Evolutionary conservation across 1,140 invertebrate genomes (phyloP), one percentile per base, ranked within the genome.

Genomic region (Polypedilum pembai): DNA sequence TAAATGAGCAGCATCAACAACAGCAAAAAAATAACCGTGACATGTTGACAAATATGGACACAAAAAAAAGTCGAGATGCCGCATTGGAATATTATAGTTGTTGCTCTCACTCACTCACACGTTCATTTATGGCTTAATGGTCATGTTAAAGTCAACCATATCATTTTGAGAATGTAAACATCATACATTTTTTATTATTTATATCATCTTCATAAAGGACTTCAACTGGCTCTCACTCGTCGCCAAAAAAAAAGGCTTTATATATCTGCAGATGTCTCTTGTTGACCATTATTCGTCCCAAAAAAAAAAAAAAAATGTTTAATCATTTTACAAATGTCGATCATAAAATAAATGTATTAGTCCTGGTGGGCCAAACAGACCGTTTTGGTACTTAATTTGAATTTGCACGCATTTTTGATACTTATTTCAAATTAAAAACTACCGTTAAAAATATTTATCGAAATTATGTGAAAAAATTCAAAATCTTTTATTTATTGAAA

Each of bases 61-160:
- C 41, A 45, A 12, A 56, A n/a, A n/a, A n/a, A n/a, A n/a, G n/a
- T 56, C n/a, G 45, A 15, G n/a, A 56, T 33, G 24, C 24, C 24
- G 24, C 24, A 33, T 33, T 33, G 24, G 24, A 33, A 33, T 33
- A 33, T 33, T 33, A 33, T 33, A 33, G 24, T 33, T 33, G 24
- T 33, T 33, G 24, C 24, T 33, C 24, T 33, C 24, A 5, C 24
- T 33, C 24, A 5, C 24, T 33, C 24, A 5, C 24, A 33, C 24
- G 24, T 15, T 56, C 45, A 56, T 56, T 56, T 56, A 56, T 56
- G 45, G 45, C 45, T 56, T 56, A 56, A 56, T 56, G 45, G 45
- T 8, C 45, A 56, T 56, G 45, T 56, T 56, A 56, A 56, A 56
- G 45, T 56, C 10, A 33, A 56, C 45, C 41, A 45, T 45, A 45